These are phyloP conservation scores for Lutraria lutraria DNA, from an alignment of 2,888 invertebrate species.

Conservation along the genomic window DNA sequence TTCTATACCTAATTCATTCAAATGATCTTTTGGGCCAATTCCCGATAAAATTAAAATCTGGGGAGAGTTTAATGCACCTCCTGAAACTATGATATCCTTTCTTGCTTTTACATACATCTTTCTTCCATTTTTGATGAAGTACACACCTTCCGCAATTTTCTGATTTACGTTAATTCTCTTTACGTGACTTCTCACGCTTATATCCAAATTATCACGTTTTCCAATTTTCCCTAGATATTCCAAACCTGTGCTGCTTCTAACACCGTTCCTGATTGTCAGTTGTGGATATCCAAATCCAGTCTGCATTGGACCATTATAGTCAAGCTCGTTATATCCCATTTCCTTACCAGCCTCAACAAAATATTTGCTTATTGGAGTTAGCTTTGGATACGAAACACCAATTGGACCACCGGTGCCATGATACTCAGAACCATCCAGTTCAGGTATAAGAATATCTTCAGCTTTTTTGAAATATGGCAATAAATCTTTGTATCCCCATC, in stretches of 20 bases:
- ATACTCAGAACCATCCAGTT: constrained; percentile 24
- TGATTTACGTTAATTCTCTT: constrained; percentile 75
- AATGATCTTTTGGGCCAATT: constrained; percentile 84
- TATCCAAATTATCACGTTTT: constrained; percentile 36
- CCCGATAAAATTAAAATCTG: constrained; percentile 85
- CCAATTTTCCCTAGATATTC: constrained; percentile 24
- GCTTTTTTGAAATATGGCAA: constrained; percentile 50
- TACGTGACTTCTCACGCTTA: constrained; percentile 56
- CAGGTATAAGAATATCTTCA: constrained; percentile 35
- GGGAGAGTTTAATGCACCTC: constrained; percentile 85
- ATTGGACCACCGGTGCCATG: constrained; percentile 47
- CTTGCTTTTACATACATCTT: constrained; percentile 66
- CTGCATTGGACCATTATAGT: constrained; percentile 42
- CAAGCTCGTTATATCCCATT: constrained; percentile 38
- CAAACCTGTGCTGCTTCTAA: constrained; percentile 30
- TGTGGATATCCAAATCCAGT: constrained; percentile 34
- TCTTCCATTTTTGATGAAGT: constrained; percentile 71
- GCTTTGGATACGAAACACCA: constrained; percentile 27
- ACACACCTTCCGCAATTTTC: constrained; percentile 74
- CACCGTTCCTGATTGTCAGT: constrained; percentile 27
- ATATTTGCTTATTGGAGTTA: constrained; percentile 21
- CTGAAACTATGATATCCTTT: constrained; percentile 82
- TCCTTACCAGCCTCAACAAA: constrained; percentile 42
- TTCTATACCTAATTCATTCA: constrained; percentile 82
- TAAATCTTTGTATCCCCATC: constrained; percentile 55